Evolutionary conservation across 2,888 invertebrate genomes (phyloP), one percentile per base, ranked within the genome.

Genomic region (Stenichneumon culpator): DNA sequence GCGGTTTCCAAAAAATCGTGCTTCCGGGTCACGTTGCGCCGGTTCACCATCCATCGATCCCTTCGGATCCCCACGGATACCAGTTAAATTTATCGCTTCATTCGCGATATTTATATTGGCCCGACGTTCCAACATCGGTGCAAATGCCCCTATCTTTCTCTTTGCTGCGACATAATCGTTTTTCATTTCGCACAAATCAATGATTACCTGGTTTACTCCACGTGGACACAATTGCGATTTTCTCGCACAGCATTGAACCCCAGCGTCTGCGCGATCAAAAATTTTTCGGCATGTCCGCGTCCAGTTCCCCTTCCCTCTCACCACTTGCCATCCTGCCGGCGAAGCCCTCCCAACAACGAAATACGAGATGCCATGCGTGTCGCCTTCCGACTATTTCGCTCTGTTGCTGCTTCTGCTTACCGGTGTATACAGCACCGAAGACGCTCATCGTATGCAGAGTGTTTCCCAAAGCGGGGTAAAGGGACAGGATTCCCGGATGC

Each of bases 301-400:
- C 32, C 52, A 11, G 44, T 47, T 68, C 32, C 19, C 57, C 50
- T 67, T 14, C 32, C 47, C 25, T 11, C 47, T 16, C 36, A 50
- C 65, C 63, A 70, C 39, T 79, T 44, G 69, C 79, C 50, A 36
- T 39, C 47, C 39, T 82, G 54, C 72, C 63, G 50, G 19, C 32
- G 25, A 32, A 75, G 57, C 72, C 47, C 72, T 63, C 50, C 67
- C 63, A n/a, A 7, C 63, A n/a, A n/a, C 63, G 63, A n/a, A 77
- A 84, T 84, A 86, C 72, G 86, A 83, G 86, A 90, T 89, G 89
- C 89, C 88, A 74, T 86, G 88, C 89, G 89, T 88, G 89, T 90
- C 89, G 89, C 87, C 82, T 68, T 25, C 70, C 77, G 54, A 77
- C 73, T 63, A 57, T 73, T 63, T 73, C 80, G 77, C 80, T 72